Evolutionary conservation across 2,797 vertebrate genomes (phyloP).

Genomic region (Lithobates pipiens): DNA sequence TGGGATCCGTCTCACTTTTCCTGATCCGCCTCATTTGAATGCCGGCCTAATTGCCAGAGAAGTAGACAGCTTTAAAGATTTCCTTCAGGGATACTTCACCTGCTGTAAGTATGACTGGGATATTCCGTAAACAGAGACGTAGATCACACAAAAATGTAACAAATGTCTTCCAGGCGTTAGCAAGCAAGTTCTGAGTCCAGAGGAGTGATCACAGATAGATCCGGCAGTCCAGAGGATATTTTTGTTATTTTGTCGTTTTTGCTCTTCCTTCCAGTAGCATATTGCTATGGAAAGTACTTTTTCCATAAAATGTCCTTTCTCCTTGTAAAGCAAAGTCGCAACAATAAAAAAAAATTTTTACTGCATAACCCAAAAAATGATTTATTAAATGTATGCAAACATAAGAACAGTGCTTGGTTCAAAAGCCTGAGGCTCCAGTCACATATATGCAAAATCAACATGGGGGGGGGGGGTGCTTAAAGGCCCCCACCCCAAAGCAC

Average conservation of each 20-base stretch:
- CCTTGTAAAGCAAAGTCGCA: too few relatives aligned
- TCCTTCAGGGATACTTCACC: conserved; percentile 38
- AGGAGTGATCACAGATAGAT: background rate
- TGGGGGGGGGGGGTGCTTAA: too few relatives aligned
- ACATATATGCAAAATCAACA: too few relatives aligned
- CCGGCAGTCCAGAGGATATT: background rate
- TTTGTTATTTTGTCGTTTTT: background rate
- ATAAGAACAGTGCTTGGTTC: too few relatives aligned
- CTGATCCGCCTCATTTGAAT: background rate
- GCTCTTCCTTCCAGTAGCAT: background rate
- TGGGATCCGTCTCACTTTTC: background rate
- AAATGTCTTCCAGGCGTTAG: conserved; percentile 3
- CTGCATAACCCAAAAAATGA: too few relatives aligned
- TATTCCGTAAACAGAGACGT: conserved; percentile 28
- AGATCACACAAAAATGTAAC: conserved; percentile 5
- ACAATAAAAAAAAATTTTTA: too few relatives aligned
- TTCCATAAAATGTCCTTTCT: too few relatives aligned
- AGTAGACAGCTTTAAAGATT: background rate
- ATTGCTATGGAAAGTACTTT: background rate
- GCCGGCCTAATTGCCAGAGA: conserved; percentile 13
- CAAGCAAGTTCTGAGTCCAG: background rate
- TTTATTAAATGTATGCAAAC: too few relatives aligned
- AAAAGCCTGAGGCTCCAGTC: too few relatives aligned
- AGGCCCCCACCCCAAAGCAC: too few relatives aligned
- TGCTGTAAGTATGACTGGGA: conserved; percentile 22